Conservation (phyloP, 2,888 invertebrate species). For the Amphipoea oculea region DNA sequence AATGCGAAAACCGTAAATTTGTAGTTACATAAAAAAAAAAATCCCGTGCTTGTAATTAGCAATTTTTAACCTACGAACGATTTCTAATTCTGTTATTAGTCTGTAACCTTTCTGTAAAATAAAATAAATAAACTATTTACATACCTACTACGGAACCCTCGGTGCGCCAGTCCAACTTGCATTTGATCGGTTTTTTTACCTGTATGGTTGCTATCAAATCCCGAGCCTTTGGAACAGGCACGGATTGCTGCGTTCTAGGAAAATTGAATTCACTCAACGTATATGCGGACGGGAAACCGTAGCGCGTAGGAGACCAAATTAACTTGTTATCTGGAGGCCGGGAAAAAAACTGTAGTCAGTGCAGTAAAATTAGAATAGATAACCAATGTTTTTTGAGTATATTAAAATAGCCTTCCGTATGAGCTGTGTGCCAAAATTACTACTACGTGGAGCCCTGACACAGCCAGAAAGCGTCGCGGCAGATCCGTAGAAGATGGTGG, state of each 20-base stretch:
- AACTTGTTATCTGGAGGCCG: slow-evolving; percentile 7
- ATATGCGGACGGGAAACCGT: slow-evolving; percentile 13
- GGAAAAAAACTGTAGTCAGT: background rate
- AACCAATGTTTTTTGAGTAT: background rate
- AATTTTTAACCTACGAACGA: too few relatives aligned
- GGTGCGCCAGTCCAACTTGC: too few relatives aligned
- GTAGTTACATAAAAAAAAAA: too few relatives aligned
- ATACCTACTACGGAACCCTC: too few relatives aligned
- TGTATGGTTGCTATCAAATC: slow-evolving; percentile 2
- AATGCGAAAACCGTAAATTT: too few relatives aligned
- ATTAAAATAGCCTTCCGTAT: background rate
- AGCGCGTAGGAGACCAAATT: slow-evolving; percentile 12
- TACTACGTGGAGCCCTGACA: background rate
- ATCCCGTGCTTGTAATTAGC: too few relatives aligned
- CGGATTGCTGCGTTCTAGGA: slow-evolving; percentile 23
- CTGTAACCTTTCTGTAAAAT: too few relatives aligned
- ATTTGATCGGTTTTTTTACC: background rate
- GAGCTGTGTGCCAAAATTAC: background rate
- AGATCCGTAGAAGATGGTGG: background rate
- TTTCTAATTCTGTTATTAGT: too few relatives aligned
- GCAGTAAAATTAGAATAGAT: background rate
- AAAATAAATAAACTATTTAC: too few relatives aligned
- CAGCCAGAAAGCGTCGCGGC: background rate
- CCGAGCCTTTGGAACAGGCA: slow-evolving; percentile 7
- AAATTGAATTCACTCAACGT: slow-evolving; percentile 45